Conservation (phyloP, 2,113 vertebrate species). For the Gila orcuttii region DNA sequence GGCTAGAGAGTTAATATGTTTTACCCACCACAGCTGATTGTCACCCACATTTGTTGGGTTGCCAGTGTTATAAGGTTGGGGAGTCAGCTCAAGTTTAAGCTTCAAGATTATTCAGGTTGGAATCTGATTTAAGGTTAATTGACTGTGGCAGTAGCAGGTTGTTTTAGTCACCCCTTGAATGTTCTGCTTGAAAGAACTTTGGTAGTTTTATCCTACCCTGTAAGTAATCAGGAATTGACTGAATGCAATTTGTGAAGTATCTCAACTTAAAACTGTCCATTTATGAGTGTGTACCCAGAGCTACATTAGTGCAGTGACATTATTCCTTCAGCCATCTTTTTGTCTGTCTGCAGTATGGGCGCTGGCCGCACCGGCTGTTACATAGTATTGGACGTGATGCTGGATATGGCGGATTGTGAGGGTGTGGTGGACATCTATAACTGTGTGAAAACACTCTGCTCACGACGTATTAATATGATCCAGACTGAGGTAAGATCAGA, state of each 20-base stretch:
- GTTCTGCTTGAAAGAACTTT: slow-evolving; percentile 5
- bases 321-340: background rate
- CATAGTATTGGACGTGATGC: slow-evolving; percentile 94
- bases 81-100: background rate
- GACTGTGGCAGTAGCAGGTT: background rate
- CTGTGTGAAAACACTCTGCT: slow-evolving; percentile 94
- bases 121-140: background rate
- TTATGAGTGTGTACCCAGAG: background rate
- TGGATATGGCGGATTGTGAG: slow-evolving; percentile 97
- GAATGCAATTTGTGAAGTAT: background rate
- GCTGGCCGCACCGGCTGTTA: slow-evolving; percentile 94
- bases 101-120: background rate
- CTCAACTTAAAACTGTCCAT: background rate
- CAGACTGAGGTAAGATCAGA: slow-evolving; percentile 86
- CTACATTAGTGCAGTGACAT: background rate
- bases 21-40: background rate
- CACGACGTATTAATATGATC: slow-evolving; percentile 96
- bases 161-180: background rate
- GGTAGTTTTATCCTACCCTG: background rate
- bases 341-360: slow-evolving; percentile 78
- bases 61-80: background rate
- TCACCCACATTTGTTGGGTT: background rate
- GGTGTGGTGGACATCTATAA: slow-evolving; percentile 98
- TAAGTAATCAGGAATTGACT: background rate
- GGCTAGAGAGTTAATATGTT: too few species aligned